Base-by-base conservation (phyloP, 1,140 invertebrate species). In the Apis florea region DNA sequence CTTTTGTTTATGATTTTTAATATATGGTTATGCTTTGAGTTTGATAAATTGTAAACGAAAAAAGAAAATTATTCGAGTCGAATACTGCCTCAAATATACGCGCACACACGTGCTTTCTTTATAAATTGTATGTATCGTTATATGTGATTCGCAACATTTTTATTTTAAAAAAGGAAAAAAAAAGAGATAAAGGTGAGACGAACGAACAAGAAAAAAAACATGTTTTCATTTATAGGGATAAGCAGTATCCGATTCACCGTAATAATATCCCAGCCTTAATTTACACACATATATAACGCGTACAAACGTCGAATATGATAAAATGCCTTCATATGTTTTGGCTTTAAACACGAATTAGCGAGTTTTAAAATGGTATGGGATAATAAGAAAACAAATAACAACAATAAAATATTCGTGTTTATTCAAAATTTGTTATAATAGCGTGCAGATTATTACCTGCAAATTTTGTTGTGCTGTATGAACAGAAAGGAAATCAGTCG, bases 321-420 rank as follows among this genome's bases (percentile, higher is more conserved):
- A 84, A 40, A 93, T 93, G 92, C 92, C 91, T 93, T 93, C 92
- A 92, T 93, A 92, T 93, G 92, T 93, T 93, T 93, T 93, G 92
- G 92, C 92, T 92, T 91, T 79, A 86, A 82, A 88, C 83, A 89
- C 75, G 86, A 90, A 88, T 89, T 85, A 88, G 86, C 69, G 82
- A 82, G 56, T 75, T 84, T 87, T 54, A 40, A 83, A 73, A 81
- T 54, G 84, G 77, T 51, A 74, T 68, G 78, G 71, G 77, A 84
- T 86, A 77, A 69, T 15, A 67, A 24, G 17, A 19, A 63, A 70
- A 61, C 49, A 56, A 59, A 24, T 24, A 76, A 56, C 31, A 80
- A 26, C 64, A 64, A 17, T 66, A 26, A 58, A 59, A 31, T 58
- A n/a, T 24, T 69, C 47, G 66, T 49, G 19, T 26, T 24, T 72